Evolutionary conservation across 1,140 invertebrate genomes (phyloP), one percentile per base, ranked within the genome.

Genomic region (Tribolium castaneum): DNA sequence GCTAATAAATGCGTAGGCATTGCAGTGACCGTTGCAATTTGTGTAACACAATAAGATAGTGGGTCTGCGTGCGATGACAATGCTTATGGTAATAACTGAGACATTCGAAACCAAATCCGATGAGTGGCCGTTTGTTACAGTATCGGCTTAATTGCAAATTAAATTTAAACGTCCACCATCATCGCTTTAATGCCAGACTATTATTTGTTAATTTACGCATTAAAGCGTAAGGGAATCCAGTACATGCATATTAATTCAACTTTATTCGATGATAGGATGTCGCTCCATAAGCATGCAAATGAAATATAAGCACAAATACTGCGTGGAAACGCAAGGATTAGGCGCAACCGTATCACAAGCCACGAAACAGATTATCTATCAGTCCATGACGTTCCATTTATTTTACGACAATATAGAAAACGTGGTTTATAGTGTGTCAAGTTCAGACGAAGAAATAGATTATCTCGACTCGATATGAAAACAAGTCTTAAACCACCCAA

Each of bases 171-270:
- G 76, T 77, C 62, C 30, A 19, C 56, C 10, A 39, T 66, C 59
- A 66, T 66, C 25, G 30, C 59, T 66, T 35, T 66, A 66, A 66
- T 66, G n/a, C 30, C 6, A 66, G 59, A 66, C 59, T 66, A 66
- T 66, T 66, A 66, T 66, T 66, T 66, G 59, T 66, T 66, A 66
- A 66, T 66, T 66, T 66, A 66, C 59, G 59, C 59, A 66, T 66
- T 66, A 66, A 66, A 66, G 59, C 59, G 59, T 66, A 66, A 66
- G 59, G 59, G 30, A 35, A 35, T 66, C 4, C 59, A 66, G 22
- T 35, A 35, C 59, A 66, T 66, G 59, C 59, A 66, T 66, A 66
- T 66, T 66, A 66, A 66, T 66, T 66, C 7, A 66, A 66, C 25
- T 66, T 66, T 66, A 66, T 66, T 30, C 34, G 59, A 30, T 66